Conservation (phyloP, 2,113 vertebrate genomes). For the Brachyhypopomus gauderio region DNA sequence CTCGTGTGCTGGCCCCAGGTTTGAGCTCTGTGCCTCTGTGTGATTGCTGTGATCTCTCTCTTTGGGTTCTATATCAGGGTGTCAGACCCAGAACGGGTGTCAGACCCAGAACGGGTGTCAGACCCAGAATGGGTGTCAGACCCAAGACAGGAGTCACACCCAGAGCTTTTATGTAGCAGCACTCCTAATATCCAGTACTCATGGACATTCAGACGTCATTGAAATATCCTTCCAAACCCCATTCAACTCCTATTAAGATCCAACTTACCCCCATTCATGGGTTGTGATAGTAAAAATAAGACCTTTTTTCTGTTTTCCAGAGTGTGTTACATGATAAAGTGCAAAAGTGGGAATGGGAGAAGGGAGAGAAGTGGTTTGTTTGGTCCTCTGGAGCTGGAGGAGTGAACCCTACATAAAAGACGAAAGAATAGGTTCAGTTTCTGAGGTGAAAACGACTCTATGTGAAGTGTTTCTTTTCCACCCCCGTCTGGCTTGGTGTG, state of each 20-base stretch:
- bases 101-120: too few species aligned
- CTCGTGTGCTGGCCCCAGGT: conserved; percentile 74
- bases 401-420: neutral
- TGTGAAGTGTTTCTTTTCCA: conserved; percentile 15
- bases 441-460: neutral
- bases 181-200: too few species aligned
- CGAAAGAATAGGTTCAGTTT: neutral
- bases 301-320: too few species aligned
- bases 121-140: neutral
- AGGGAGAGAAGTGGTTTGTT: too few species aligned
- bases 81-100: too few species aligned
- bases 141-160: neutral
- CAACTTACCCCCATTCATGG: too few species aligned
- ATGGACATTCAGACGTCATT: too few species aligned
- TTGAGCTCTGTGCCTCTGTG: conserved; percentile 54
- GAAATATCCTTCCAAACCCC: neutral
- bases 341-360: too few species aligned
- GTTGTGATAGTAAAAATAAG: too few species aligned
- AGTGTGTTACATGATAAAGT: too few species aligned
- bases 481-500: conserved; percentile 54
- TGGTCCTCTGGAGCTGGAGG: neutral
- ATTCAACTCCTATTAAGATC: too few species aligned
- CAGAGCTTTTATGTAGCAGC: neutral
- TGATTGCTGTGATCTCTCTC: conserved; percentile 22
- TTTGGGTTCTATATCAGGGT: neutral